A percentile compares a stretch with the other conserved stretches of the same genome.
Evolutionary conservation across 2,797 vertebrate genomes (phyloP).

Genomic region (Tarsius wallacei): DNA sequence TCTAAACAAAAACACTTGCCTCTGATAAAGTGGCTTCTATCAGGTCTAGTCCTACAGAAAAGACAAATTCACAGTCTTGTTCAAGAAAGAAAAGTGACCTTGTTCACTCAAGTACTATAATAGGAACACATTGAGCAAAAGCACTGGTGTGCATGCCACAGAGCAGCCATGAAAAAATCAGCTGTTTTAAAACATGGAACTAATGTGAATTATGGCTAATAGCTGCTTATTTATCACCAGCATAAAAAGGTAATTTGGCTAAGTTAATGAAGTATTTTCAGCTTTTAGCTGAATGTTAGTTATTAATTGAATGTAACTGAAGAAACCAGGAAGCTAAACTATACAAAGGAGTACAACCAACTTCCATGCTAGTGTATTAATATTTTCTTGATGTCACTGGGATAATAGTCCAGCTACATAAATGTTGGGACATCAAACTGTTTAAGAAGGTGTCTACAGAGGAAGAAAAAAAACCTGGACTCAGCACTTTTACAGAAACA

Average conservation of each 20-base stretch:
- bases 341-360: background rate
- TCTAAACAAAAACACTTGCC: conserved; percentile 40
- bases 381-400: conserved; percentile 38
- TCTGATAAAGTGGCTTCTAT: conserved; percentile 67
- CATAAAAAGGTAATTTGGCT: conserved; percentile 85
- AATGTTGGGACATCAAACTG: conserved; percentile 1
- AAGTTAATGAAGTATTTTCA: conserved; percentile 82
- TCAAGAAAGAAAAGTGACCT: conserved; percentile 79
- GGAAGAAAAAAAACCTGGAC: background rate
- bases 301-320: conserved; percentile 77
- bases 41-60: conserved; percentile 28
- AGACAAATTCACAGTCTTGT: conserved; percentile 62
- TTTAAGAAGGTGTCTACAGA: background rate
- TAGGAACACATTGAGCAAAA: conserved; percentile 73
- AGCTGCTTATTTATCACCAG: conserved; percentile 84
- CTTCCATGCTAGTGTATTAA: conserved; percentile 18
- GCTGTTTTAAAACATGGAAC: conserved; percentile 81
- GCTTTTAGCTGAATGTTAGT: conserved; percentile 76
- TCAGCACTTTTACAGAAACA: conserved; percentile 7
- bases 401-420: conserved; percentile 46
- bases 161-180: conserved; percentile 81
- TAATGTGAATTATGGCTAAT: conserved; percentile 86
- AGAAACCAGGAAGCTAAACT: background rate
- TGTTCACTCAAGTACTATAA: conserved; percentile 72
- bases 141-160: conserved; percentile 33